These are phyloP conservation scores for Chamaetylas fuelleborni DNA, from an alignment of 2,113 vertebrate species.

Conservation along the genomic window DNA sequence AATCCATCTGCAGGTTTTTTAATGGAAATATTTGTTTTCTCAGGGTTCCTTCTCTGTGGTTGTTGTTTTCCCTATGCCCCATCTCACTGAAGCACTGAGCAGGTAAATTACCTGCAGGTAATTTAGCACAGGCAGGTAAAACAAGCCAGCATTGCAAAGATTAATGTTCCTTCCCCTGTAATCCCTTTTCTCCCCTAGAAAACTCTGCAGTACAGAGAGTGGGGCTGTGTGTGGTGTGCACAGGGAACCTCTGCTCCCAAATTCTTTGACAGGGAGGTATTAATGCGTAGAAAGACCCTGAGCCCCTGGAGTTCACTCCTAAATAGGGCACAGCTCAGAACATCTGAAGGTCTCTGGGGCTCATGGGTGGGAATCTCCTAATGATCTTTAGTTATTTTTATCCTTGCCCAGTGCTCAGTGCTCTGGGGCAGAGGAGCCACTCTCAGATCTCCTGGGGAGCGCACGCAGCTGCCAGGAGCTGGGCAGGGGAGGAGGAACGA, in stretches of 20 bases:
- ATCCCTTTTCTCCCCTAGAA: background rate
- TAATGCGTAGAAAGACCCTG: background rate
- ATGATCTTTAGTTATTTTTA: conserved; percentile 76
- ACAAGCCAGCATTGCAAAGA: rapidly evolving
- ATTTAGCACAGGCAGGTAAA: background rate
- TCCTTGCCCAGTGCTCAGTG: conserved; percentile 63
- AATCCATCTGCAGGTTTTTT: background rate
- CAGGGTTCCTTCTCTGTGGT: background rate
- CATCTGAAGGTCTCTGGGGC: conserved; percentile 46
- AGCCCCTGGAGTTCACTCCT: background rate
- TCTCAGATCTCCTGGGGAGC: background rate
- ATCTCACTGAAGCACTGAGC: background rate
- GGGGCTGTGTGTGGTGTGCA: rapidly evolving
- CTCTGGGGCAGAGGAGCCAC: conserved; percentile 30
- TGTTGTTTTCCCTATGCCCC: rapidly evolving
- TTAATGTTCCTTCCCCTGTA: rapidly evolving
- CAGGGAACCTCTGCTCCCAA: background rate
- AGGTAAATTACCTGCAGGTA: no score
- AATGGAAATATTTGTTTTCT: background rate
- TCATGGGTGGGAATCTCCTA: conserved; percentile 69
- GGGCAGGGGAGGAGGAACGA: background rate
- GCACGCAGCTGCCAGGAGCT: background rate
- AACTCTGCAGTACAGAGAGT: rapidly evolving
- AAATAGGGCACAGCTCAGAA: conserved; percentile 30
- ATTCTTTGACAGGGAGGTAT: background rate